Evolutionary conservation across 2,113 vertebrate genomes (phyloP).

Genomic region (Caretta caretta): DNA sequence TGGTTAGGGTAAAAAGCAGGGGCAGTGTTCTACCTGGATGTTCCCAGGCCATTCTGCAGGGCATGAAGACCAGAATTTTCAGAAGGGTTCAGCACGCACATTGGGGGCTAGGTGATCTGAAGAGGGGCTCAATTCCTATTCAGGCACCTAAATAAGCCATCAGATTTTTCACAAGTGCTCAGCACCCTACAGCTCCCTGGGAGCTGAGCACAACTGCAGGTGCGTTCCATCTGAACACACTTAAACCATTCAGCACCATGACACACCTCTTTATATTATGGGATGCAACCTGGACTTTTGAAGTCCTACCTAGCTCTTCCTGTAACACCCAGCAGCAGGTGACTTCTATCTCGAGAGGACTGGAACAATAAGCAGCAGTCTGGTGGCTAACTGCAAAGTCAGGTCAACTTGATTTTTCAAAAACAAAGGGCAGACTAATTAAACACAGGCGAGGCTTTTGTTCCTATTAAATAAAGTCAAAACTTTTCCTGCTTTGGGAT

Average conservation of each 20-base stretch:
- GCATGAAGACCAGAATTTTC: background rate
- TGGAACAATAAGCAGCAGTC: rapidly evolving
- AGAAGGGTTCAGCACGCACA: background rate
- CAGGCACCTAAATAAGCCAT: background rate
- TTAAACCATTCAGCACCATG: background rate
- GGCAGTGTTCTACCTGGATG: background rate
- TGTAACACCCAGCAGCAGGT: rapidly evolving
- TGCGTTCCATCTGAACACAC: background rate
- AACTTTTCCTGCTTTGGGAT: background rate
- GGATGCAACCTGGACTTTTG: rapidly evolving
- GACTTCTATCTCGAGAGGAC: background rate
- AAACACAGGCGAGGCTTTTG: background rate
- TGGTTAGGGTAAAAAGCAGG: rapidly evolving
- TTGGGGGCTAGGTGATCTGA: rapidly evolving
- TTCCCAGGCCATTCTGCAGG: rapidly evolving
- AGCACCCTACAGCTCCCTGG: background rate
- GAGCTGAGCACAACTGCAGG: background rate
- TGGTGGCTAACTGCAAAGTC: background rate
- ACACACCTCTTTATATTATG: background rate
- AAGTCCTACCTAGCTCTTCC: background rate
- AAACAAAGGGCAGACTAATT: background rate
- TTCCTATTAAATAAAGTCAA: background rate
- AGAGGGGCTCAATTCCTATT: background rate
- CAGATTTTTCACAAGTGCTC: rapidly evolving
- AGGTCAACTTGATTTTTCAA: background rate